Base-by-base conservation (phyloP, 2,888 invertebrate genomes). In the Tineola bisselliella region DNA sequence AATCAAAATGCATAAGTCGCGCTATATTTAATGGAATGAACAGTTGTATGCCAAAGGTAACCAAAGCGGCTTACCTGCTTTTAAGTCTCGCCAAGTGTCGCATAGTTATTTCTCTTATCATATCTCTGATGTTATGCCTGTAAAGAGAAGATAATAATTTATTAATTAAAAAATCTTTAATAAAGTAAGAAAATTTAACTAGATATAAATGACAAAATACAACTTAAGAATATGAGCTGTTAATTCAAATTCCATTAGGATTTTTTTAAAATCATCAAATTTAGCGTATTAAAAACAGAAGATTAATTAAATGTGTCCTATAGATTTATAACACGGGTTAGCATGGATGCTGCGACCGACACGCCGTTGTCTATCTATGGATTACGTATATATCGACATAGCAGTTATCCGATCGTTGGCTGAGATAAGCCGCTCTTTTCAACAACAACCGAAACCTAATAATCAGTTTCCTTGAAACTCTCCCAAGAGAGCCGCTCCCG, bases 381-480 rank as follows among this genome's bases (percentile, higher is more conserved):
- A 38, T 38, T 48, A 48, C 6, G 18, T 48, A 54, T 54, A 54
- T 54, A 54, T 52, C 13, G 11, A 54, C n/a, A 54, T 18, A 25
- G 54, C 54, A 18, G 18, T 54, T 54, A 54, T 54, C 25, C 33
- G 58, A 58, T 58, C 31, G 13, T 30, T 33, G 58, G 15, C 33
- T 69, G 68, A 83, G 84, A 86, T 84, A 84, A 83, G 77, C 73
- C 64, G 58, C 30, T 19, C 33, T 58, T 33, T 58, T 58, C 33
- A 58, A 54, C 71, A 69, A 73, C 68, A 75, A 79, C 80, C 76
- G 79, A 84, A 84, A 83, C 80, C 82, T 83, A 84, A 84, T 83
- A 84, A 84, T 82, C 82, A 73, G 77, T 87, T 86, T 86, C 84
- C 83, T 82, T 77, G 84, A 83, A 87, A 75, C 70, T 75, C 81